Evolutionary conservation across 2,797 vertebrate species (phyloP), one percentile per base, ranked within the genome.

Genomic region (Heterohyrax brucei): DNA sequence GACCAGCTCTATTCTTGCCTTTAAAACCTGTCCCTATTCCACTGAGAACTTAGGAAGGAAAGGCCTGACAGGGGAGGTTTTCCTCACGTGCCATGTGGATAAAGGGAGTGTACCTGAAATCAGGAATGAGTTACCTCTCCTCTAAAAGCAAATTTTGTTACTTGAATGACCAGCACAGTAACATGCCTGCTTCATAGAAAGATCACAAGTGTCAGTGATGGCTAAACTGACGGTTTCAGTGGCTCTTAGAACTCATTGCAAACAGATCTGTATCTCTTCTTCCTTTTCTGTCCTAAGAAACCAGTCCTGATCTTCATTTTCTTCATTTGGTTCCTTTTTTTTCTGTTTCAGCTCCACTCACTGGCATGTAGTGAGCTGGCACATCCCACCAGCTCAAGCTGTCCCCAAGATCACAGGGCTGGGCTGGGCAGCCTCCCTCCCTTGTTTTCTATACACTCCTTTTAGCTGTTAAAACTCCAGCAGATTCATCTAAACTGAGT

Each of bases 1-100:
- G 4, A 87, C 80, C 56, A 83, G 88, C 84, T 94, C 84, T 91
- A 59, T 73, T 95, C 68, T 76, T 91, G 77, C 84, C 83, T 95
- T 92, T 95, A 95, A 92, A 56, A 89, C 96, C 76, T 70, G 82
- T 75, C 39, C 39, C 81, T 80, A 75, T 28, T 84, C 33, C 22
- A 46, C 80, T 77, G 84, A 97, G 30, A 73, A 28, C 30, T 85
- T 76, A 68, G 85, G 59, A 96, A 84, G 81, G 26, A 78, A 50
- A 6, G 70, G 16, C 64, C 92, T 95, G 70, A 88, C 30, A 75
- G 21, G 92, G 56, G 44, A 86, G 75, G 76, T 82, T 88, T 87
- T 94, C 62, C 66, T 94, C 77, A 78, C 9, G 39, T 95, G 50
- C 89, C 78, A 64, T n/a, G 2, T 16, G 44, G 82, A 89, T 61